phyloP scores from a whole-genome alignment of 1,140 invertebrate genomes.

The Pogonomyrmex californicus region DNA sequence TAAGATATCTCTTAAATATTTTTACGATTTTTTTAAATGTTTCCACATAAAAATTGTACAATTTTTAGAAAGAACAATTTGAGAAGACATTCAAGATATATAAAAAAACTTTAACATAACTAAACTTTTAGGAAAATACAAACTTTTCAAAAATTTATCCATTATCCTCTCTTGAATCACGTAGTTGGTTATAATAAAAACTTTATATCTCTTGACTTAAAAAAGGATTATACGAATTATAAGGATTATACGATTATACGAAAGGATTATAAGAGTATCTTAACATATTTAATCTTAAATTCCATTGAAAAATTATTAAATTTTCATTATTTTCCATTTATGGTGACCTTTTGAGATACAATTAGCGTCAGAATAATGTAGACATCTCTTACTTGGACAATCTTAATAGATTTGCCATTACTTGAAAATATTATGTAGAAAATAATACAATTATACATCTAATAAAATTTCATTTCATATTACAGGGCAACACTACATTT shows the following conservation, averaged over 20 bases:
- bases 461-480: not conserved
- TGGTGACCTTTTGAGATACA: not conserved
- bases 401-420: not conserved
- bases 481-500: too few species aligned
- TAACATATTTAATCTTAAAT: not conserved
- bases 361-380: not conserved
- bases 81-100: not conserved
- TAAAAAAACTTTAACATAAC: not conserved
- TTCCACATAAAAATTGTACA: not conserved
- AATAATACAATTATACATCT: not conserved
- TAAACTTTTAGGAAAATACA: not conserved
- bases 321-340: not conserved
- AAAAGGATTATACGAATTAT: too few species aligned
- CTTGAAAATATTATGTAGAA: not conserved
- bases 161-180: not conserved
- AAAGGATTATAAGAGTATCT: too few species aligned
- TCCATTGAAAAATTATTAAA: not conserved
- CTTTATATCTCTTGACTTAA: not conserved
- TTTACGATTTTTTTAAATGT: not conserved
- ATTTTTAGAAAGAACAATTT: not conserved
- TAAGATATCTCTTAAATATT: not conserved
- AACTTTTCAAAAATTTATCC: not conserved
- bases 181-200: not conserved
- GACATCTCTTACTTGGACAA: not conserved
- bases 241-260: too few species aligned